These are phyloP conservation scores for Cyrtodaria siliqua DNA, from an alignment of 2,888 invertebrate genomes.

Conservation along the genomic window DNA sequence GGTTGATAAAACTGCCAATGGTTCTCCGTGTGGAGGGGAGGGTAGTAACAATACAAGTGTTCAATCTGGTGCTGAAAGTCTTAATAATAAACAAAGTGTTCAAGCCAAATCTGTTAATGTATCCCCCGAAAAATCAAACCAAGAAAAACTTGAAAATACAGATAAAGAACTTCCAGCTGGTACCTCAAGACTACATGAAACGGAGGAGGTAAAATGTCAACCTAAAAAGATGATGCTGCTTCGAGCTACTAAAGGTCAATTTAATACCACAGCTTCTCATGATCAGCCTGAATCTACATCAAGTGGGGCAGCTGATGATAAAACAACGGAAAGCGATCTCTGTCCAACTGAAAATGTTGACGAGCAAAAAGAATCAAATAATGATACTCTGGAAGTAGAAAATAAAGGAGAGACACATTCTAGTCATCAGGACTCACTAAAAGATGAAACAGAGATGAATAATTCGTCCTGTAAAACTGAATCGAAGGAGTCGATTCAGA, in stretches of 20 bases:
- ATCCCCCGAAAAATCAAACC: not conserved
- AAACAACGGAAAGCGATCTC: no score
- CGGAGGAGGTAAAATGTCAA: constrained; percentile 40
- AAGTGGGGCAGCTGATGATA: no score
- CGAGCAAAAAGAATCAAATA: not conserved
- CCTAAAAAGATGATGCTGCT: constrained; percentile 59
- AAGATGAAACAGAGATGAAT: not conserved
- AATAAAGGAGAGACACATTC: constrained; percentile 5
- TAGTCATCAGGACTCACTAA: not conserved
- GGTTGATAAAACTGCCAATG: no score
- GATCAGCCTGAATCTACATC: no score
- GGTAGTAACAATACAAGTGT: not conserved
- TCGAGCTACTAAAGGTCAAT: constrained; percentile 35
- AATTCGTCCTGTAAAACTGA: no score
- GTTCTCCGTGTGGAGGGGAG: no score
- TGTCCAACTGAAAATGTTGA: not conserved
- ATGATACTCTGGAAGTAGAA: not conserved
- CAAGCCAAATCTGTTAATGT: constrained; percentile 10
- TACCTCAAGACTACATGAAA: not conserved
- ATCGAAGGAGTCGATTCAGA: no score
- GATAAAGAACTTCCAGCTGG: not conserved
- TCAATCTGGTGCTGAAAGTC: not conserved
- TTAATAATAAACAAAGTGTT: not conserved
- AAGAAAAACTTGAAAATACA: not conserved
- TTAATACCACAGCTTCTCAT: no score